Evolutionary conservation across 1,140 invertebrate genomes (phyloP), one percentile per base, ranked within the genome.

Genomic region (Diorhabda carinulata): DNA sequence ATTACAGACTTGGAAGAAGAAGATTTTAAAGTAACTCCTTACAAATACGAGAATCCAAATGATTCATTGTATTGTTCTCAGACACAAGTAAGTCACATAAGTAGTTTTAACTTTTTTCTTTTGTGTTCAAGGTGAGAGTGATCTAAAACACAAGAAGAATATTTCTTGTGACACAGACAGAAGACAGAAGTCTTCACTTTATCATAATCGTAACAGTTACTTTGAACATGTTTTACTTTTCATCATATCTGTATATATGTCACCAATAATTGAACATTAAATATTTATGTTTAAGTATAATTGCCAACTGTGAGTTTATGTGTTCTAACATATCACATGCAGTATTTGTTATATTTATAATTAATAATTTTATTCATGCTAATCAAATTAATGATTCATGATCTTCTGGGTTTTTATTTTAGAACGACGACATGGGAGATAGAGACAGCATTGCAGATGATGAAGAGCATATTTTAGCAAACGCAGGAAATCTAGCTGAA

Each of bases 401-500:
- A 25, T 25, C 25, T 25, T 25, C 25, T 25, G 25, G 25, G 25
- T 25, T 25, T 25, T 25, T 52, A 8, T 52, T 52, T 52, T n/a
- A 52, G 47, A n/a, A 52, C 9, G 47, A 52, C 4, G 10, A 42
- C 3, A 63, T 63, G 67, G 60, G 43, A 9, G 8, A 65, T 47
- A 61, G 40, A 5, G 66, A 65, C 42, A 78, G 43, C 72, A 80
- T 60, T 78, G 80, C 25, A 52, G 82, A 80, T 2, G 81, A 79
- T 47, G 76, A 77, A 6, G 78, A 81, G 43, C 63, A 64, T 61
- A 8, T 61, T 3, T 4, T 41, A 41, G 8, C 4, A 61, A 40
- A 3, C 8, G 42, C 4, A 43, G 42, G 59, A 72, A 70, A 64
- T 59, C 67, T 73, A 1, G 81, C 82, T 58, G 82, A 84, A 80